Evolutionary conservation across 2,113 vertebrate genomes (phyloP).

Genomic region (Recurvirostra avosetta): DNA sequence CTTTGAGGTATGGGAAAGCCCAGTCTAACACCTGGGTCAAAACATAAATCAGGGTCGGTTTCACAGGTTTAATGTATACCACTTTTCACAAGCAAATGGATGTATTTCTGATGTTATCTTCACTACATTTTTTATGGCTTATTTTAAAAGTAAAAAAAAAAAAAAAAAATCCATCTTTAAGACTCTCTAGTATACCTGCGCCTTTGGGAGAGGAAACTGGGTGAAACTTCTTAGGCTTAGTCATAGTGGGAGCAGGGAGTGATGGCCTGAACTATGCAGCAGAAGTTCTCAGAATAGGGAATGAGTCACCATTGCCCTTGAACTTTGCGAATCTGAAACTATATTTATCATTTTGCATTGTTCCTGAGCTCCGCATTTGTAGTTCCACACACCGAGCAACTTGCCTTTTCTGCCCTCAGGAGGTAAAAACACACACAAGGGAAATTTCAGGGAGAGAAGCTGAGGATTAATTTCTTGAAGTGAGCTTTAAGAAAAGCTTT

Average conservation of each 20-base stretch:
- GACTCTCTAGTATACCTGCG: not conserved
- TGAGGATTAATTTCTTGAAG: not conserved
- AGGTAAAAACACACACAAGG: not conserved
- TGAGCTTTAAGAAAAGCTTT: not conserved
- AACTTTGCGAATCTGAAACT: slow-evolving; percentile 41
- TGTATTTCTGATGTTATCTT: not conserved
- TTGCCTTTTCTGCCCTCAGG: not conserved
- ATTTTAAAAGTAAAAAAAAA: not conserved
- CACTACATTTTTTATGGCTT: not conserved
- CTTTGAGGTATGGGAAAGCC: not conserved
- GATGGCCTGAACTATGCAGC: slow-evolving; percentile 32
- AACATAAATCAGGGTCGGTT: not conserved
- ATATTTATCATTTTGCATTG: slow-evolving; percentile 49
- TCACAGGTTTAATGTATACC: not conserved
- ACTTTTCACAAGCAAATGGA: not conserved
- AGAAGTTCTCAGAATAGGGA: slow-evolving; percentile 34
- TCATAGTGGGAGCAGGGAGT: not conserved
- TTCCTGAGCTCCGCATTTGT: not conserved
- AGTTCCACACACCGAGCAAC: not conserved
- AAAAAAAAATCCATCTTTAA: not conserved
- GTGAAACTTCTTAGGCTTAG: slow-evolving; percentile 1
- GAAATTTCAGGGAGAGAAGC: not conserved
- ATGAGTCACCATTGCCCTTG: slow-evolving; percentile 48
- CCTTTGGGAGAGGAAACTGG: not conserved
- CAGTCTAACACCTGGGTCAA: not conserved